A percentile compares a stretch with the other conserved stretches of the same genome.
Conservation (phyloP, 2,888 invertebrate species). For the Argynnis bischoffii region DNA sequence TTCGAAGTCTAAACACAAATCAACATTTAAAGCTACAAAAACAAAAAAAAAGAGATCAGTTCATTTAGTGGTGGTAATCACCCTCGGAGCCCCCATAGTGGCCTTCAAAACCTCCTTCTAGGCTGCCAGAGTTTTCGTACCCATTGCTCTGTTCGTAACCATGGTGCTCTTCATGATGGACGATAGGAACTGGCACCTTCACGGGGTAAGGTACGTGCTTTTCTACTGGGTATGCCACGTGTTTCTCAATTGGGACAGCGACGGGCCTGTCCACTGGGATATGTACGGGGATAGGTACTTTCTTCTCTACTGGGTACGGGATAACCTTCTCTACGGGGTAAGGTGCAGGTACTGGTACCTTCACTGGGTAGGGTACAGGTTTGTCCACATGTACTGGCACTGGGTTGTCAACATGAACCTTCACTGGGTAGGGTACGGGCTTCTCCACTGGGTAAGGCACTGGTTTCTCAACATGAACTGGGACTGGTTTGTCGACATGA, state of each 20-base stretch:
- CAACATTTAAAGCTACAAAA: constrained; percentile 76
- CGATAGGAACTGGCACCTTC: constrained; percentile 86
- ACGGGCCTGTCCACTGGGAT: constrained; percentile 83
- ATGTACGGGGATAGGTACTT: constrained; percentile 85
- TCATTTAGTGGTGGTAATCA: constrained; percentile 58
- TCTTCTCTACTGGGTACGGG: constrained; percentile 85
- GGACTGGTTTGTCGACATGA: constrained; percentile 85
- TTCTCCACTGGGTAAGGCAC: constrained; percentile 89
- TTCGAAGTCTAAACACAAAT: constrained; percentile 70
- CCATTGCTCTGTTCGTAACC: constrained; percentile 48
- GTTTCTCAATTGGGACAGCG: constrained; percentile 85
- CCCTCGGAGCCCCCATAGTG: constrained; percentile 44
- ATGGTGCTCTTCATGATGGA: constrained; percentile 69
- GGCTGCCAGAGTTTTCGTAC: constrained; percentile 35
- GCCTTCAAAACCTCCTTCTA: constrained; percentile 45
- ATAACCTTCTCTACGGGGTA: constrained; percentile 86
- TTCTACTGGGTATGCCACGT: constrained; percentile 85
- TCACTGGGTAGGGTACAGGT: constrained; percentile 88
- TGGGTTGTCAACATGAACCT: constrained; percentile 85
- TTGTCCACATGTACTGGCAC: constrained; percentile 90
- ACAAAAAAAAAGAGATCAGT: constrained; percentile 75
- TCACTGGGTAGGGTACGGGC: constrained; percentile 86
- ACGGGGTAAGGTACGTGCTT: constrained; percentile 87
- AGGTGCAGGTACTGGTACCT: constrained; percentile 87
- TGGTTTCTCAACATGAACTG: constrained; percentile 87